phyloP scores from a whole-genome alignment of 37 sponge, comb jelly and placozoan genomes.

The Spongilla lacustris region DNA sequence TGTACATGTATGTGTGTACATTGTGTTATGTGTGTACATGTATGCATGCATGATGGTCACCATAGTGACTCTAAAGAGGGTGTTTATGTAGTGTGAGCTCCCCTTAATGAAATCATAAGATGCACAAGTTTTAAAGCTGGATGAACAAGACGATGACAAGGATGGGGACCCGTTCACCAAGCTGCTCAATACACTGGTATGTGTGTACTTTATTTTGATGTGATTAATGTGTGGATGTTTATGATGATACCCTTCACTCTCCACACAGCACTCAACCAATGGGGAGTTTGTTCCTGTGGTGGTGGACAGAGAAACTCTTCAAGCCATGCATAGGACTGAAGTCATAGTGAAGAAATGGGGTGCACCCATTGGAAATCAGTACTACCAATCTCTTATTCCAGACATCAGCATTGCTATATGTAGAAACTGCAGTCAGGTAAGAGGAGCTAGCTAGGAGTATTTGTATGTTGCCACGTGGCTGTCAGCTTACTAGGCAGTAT shows the following conservation, averaged over 20 bases:
- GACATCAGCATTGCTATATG: conserved; percentile 86
- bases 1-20: not conserved
- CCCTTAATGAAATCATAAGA: conserved; percentile 3
- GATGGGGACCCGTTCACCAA: conserved; percentile 34
- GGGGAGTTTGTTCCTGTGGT: conserved; percentile 68
- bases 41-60: too few species aligned
- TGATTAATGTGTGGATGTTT: too few species aligned
- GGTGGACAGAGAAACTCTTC: conserved; percentile 66
- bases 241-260: too few species aligned
- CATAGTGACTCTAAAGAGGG: too few species aligned
- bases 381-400: conserved; percentile 80
- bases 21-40: too few species aligned
- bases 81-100: too few species aligned
- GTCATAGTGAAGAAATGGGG: conserved; percentile 92
- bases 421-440: conserved; percentile 79
- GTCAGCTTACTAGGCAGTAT: too few species aligned
- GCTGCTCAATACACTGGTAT: not conserved
- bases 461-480: too few species aligned
- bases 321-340: conserved; percentile 65
- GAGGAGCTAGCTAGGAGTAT: too few species aligned
- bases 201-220: too few species aligned
- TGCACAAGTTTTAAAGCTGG: conserved; percentile 26
- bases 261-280: not conserved
- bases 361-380: conserved; percentile 79
- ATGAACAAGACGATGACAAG: conserved; percentile 1